A percentile compares a stretch with the other conserved stretches of the same genome.
These are phyloP conservation scores for Okapia johnstoni DNA, from an alignment of 2,113 vertebrate genomes.

Conservation along the genomic window DNA sequence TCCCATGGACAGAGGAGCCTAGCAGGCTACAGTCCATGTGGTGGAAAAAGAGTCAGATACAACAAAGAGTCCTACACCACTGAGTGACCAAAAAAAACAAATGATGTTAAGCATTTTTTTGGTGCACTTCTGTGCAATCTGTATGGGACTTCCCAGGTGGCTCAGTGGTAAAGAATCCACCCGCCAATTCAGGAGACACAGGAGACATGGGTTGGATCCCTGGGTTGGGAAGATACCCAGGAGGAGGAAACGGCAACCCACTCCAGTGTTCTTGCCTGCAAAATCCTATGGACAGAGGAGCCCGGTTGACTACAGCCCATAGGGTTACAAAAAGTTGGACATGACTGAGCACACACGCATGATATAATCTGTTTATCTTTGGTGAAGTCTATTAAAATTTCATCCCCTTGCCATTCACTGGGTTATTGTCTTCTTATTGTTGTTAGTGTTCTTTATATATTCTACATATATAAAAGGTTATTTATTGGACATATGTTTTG, in stretches of 20 bases:
- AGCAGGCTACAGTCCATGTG: neutral
- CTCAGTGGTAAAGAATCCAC: neutral
- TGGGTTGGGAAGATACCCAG: neutral
- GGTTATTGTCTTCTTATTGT: neutral
- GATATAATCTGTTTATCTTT: neutral
- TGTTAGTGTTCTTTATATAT: neutral
- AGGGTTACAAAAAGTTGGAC: neutral
- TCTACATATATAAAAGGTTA: neutral
- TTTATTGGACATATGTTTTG: neutral
- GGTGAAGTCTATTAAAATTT: neutral
- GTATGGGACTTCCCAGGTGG: neutral
- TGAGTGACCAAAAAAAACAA: neutral
- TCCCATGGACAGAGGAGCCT: neutral
- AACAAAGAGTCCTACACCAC: neutral
- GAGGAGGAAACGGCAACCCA: neutral
- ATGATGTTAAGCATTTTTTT: neutral
- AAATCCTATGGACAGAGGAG: neutral
- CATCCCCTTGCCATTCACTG: neutral
- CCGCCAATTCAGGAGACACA: neutral
- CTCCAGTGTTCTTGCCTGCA: neutral
- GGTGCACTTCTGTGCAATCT: neutral
- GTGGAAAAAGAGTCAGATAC: neutral
- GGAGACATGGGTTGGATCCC: neutral
- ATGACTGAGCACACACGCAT: neutral
- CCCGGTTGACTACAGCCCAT: neutral